These are phyloP conservation scores for Danio aesculapii DNA, from an alignment of 2,797 vertebrate species.

Conservation along the genomic window DNA sequence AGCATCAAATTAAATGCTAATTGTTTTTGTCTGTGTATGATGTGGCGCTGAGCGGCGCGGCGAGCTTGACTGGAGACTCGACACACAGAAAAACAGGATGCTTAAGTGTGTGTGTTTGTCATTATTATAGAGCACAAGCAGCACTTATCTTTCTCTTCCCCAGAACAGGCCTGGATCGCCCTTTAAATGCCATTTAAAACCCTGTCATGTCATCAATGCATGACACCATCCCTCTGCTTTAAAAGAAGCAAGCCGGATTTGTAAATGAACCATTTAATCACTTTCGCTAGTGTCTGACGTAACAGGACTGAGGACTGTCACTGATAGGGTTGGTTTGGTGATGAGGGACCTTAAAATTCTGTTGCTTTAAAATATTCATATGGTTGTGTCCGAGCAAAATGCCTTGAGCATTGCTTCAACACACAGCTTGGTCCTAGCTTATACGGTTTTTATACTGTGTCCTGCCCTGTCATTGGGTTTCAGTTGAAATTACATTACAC, in stretches of 20 bases:
- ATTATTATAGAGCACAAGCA: conserved; percentile 12
- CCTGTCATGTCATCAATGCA: conserved; percentile 52
- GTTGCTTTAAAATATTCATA: neutral
- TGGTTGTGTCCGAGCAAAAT: neutral
- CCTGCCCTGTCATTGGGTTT: too few relatives aligned
- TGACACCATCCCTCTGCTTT: conserved; percentile 53
- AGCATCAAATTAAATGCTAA: conserved; percentile 51
- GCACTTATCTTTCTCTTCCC: conserved; percentile 48
- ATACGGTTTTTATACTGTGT: too few relatives aligned
- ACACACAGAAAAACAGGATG: neutral
- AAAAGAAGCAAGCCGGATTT: conserved; percentile 71
- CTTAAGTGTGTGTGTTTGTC: neutral
- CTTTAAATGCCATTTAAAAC: conserved; percentile 61
- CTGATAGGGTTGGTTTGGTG: conserved; percentile 55
- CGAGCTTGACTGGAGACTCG: conserved; percentile 13
- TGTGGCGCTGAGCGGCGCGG: conserved; percentile 15
- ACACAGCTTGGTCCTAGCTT: neutral
- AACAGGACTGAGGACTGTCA: conserved; percentile 68
- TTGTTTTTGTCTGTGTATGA: conserved; percentile 54
- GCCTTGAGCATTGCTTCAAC: neutral
- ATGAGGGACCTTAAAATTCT: conserved; percentile 14
- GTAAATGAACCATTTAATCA: conserved; percentile 75
- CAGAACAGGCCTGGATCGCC: conserved; percentile 49
- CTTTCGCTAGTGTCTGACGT: conserved; percentile 62
- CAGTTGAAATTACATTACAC: too few relatives aligned